Conservation (phyloP, 2,888 invertebrate species). For the Eulithis testata region DNA sequence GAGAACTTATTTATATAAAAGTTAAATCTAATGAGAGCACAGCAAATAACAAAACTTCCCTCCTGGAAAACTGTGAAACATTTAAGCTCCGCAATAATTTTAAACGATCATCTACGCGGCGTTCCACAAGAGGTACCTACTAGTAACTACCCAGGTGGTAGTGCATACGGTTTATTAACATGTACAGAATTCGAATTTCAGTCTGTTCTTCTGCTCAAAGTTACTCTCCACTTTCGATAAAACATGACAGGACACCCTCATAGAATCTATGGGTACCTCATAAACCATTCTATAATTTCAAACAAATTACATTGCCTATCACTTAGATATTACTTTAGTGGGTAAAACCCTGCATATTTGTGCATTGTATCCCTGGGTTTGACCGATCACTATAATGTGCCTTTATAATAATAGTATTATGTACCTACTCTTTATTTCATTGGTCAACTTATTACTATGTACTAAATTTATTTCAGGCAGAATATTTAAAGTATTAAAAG, state of each 20-base stretch:
- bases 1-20: slow-evolving; percentile 88
- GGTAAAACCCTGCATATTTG: too few relatives aligned
- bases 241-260: too few relatives aligned
- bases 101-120: slow-evolving; percentile 73
- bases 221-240: too few relatives aligned
- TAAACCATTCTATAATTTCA: too few relatives aligned
- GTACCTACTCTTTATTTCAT: too few relatives aligned
- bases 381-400: too few relatives aligned
- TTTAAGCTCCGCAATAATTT: slow-evolving; percentile 77
- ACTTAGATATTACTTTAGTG: too few relatives aligned
- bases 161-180: not conserved
- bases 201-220: not conserved
- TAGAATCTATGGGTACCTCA: too few relatives aligned
- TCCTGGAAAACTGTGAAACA: slow-evolving; percentile 73
- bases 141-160: not conserved
- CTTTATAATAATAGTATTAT: too few relatives aligned
- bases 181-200: not conserved
- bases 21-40: slow-evolving; percentile 61
- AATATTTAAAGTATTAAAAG: slow-evolving; percentile 74
- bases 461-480: slow-evolving; percentile 56
- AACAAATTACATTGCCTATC: too few relatives aligned
- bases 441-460: not conserved
- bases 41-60: slow-evolving; percentile 55
- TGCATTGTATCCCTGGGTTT: too few relatives aligned
- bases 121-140: slow-evolving; percentile 70